A percentile compares a stretch with the other conserved stretches of the same genome.
phyloP scores from a whole-genome alignment of 2,113 vertebrate species.

The Toxotes chatareus region DNA sequence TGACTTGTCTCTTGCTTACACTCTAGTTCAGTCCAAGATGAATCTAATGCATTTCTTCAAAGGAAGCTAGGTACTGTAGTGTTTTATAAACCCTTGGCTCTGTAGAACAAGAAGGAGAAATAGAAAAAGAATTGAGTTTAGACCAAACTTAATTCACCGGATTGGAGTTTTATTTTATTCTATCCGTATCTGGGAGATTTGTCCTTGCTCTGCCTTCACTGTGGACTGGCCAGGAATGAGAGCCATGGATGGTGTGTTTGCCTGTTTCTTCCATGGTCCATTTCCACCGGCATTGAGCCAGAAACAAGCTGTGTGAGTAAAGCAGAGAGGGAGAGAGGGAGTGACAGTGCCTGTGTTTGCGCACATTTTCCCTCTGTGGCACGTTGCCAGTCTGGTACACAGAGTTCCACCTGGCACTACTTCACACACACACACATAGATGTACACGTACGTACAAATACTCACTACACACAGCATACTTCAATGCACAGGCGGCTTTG shows the following conservation, averaged over 20 bases:
- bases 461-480: slow-evolving; percentile 30
- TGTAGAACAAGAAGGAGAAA: neutral
- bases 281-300: slow-evolving; percentile 57
- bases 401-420: slow-evolving; percentile 65
- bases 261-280: slow-evolving; percentile 51
- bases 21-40: slow-evolving; percentile 13
- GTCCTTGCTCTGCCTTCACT: slow-evolving; percentile 8
- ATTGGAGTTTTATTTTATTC: slow-evolving; percentile 29
- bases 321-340: slow-evolving; percentile 19
- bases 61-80: slow-evolving; percentile 17
- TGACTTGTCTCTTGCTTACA: slow-evolving; percentile 40
- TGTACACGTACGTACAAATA: slow-evolving; percentile 16
- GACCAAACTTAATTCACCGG: neutral
- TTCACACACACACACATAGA: slow-evolving; percentile 28
- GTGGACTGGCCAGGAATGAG: slow-evolving; percentile 22
- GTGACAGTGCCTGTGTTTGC: slow-evolving; percentile 51
- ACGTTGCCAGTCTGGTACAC: slow-evolving; percentile 50
- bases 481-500: slow-evolving; percentile 55
- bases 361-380: slow-evolving; percentile 58
- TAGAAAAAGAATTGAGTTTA: neutral
- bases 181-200: slow-evolving; percentile 25
- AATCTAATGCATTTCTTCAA: slow-evolving; percentile 25
- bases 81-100: neutral
- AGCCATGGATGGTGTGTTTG: slow-evolving; percentile 48
- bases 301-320: slow-evolving; percentile 48